phyloP scores from a whole-genome alignment of 2,888 invertebrate species.

The Tethea ocularis region DNA sequence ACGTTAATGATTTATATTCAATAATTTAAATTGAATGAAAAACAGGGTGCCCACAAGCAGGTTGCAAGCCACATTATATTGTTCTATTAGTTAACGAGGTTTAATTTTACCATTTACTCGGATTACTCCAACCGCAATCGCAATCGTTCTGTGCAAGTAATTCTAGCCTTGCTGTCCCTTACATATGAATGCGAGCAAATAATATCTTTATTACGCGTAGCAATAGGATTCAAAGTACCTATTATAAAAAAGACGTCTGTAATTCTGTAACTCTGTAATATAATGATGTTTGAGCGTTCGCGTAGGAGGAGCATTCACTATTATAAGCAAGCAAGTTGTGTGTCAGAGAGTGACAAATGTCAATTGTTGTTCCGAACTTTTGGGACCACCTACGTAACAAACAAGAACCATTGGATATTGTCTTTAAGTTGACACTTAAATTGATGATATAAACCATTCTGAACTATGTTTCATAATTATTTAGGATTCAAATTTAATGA shows the following conservation, averaged over 20 bases:
- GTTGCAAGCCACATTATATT: constrained; percentile 39
- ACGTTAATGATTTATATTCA: constrained; percentile 2
- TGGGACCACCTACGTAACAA: constrained; percentile 42
- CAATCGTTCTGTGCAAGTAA: constrained; percentile 50
- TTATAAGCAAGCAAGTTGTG: constrained; percentile 44
- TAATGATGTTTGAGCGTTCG: constrained; percentile 36
- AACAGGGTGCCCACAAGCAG: constrained; percentile 24
- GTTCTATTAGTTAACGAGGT: constrained; percentile 43
- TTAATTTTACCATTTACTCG: constrained; percentile 61
- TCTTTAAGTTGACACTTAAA: constrained; percentile 15
- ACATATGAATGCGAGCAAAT: constrained; percentile 23
- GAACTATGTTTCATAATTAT: neutral
- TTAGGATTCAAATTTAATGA: neutral
- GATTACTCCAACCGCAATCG: constrained; percentile 60
- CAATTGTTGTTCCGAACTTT: constrained; percentile 36
- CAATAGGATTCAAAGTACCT: constrained; percentile 29
- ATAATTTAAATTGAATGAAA: constrained; percentile 11
- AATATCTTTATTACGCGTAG: constrained; percentile 25
- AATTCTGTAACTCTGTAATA: constrained; percentile 17
- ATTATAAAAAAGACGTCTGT: constrained; percentile 21
- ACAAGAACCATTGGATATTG: constrained; percentile 16
- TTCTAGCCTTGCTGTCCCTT: constrained; percentile 43
- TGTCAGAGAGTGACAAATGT: constrained; percentile 50
- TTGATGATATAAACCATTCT: constrained; percentile 13
- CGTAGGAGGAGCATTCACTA: constrained; percentile 50